A percentile compares a stretch with the other conserved stretches of the same genome.
phyloP scores from a whole-genome alignment of 1,140 invertebrate genomes.

The Brevipalpus yothersi region DNA sequence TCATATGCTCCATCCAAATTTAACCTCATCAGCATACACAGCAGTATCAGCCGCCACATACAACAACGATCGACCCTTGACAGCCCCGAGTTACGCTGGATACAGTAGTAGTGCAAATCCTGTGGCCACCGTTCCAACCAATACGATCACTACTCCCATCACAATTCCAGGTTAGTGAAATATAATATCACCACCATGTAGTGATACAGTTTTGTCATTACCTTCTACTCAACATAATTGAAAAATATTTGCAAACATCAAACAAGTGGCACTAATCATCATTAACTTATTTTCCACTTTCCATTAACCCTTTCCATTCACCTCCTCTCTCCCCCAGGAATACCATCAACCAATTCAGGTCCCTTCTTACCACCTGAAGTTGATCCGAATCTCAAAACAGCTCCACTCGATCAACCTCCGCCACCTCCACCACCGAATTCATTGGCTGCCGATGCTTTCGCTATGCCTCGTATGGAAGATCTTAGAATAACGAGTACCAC shows the following conservation, averaged over 20 bases:
- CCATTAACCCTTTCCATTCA: neutral
- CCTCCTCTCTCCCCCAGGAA: constrained; percentile 38
- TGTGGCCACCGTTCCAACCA: neutral
- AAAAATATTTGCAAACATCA: no score
- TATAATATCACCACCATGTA: neutral
- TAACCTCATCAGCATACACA: neutral
- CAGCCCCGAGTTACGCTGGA: neutral
- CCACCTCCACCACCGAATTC: neutral
- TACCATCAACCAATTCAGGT: constrained; percentile 55
- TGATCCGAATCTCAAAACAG: neutral
- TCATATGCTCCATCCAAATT: neutral
- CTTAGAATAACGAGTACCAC: no score
- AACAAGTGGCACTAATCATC: neutral
- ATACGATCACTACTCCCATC: neutral
- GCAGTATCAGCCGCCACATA: neutral
- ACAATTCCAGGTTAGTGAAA: neutral
- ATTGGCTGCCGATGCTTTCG: no score
- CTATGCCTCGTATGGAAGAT: no score
- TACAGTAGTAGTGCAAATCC: neutral
- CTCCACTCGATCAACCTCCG: neutral
- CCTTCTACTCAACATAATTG: no score
- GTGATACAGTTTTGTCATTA: no score
- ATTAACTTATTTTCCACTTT: neutral
- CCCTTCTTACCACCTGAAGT: constrained; percentile 26
- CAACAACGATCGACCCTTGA: neutral